phyloP scores from a whole-genome alignment of 1,140 invertebrate genomes.

The Brachionus plicatilis region DNA sequence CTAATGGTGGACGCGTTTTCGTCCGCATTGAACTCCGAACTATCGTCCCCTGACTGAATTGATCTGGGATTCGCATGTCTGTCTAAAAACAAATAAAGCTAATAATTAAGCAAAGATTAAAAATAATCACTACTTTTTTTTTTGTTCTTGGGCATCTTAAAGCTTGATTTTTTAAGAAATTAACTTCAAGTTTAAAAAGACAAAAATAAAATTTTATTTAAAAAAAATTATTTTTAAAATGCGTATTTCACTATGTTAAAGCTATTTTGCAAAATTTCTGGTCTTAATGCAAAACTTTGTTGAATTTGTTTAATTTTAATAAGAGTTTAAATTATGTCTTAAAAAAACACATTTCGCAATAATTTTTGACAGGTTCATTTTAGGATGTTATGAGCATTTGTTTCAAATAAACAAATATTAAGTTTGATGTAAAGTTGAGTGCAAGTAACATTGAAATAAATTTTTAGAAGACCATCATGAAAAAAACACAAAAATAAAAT shows the following conservation, averaged over 20 bases:
- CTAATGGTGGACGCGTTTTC: slow-evolving; percentile 35
- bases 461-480: no score
- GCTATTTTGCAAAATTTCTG: not conserved
- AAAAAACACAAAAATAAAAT: no score
- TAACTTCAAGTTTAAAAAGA: not conserved
- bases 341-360: not conserved
- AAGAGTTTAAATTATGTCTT: not conserved
- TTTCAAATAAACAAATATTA: no score
- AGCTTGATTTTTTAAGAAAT: not conserved
- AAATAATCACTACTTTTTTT: not conserved
- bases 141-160: not conserved
- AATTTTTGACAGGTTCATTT: no score
- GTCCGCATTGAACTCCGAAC: not conserved
- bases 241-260: not conserved
- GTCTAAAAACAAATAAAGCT: not conserved
- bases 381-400: no score
- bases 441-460: no score
- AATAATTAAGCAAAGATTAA: no score
- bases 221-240: not conserved
- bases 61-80: not conserved
- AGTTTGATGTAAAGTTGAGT: no score
- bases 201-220: not conserved
- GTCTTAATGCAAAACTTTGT: not conserved
- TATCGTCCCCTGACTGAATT: not conserved
- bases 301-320: not conserved